phyloP scores from a whole-genome alignment of 1,140 invertebrate genomes.

The Aphelenchoides besseyi region DNA sequence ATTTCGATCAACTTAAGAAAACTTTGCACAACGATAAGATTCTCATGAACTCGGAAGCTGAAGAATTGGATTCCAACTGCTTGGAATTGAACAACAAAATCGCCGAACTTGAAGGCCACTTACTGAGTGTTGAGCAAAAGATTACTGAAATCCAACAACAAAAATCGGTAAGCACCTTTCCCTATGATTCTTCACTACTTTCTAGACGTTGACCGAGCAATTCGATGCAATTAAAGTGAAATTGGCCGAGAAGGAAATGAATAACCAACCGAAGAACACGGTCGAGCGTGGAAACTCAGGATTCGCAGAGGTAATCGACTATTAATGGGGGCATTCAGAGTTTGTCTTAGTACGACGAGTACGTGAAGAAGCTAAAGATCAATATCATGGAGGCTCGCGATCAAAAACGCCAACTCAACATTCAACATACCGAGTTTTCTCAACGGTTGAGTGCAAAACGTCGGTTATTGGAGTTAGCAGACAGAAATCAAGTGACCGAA shows the following conservation, averaged over 20 bases:
- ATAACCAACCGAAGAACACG: background rate
- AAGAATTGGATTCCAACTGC: background rate
- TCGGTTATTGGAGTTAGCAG: background rate
- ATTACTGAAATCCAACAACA: background rate
- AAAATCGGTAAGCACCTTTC: background rate
- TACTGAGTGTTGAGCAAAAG: background rate
- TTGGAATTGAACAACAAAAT: background rate
- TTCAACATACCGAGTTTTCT: background rate
- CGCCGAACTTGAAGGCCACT: background rate
- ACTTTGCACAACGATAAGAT: background rate
- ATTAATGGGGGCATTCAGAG: background rate
- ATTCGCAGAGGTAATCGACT: background rate
- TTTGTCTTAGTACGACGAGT: background rate
- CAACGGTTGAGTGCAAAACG: conserved; percentile 5
- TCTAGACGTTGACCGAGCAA: background rate
- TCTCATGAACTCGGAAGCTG: background rate
- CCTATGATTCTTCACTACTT: background rate
- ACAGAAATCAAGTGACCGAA: background rate
- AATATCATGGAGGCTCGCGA: background rate
- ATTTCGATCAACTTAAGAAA: background rate
- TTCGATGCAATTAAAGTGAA: background rate
- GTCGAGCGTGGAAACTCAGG: conserved; percentile 1
- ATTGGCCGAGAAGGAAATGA: background rate
- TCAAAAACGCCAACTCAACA: background rate
- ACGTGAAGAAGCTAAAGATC: background rate